A percentile compares a stretch with the other conserved stretches of the same genome.
These are phyloP conservation scores for Drosophila subobscura DNA, from an alignment of 1,140 invertebrate genomes.

Conservation along the genomic window DNA sequence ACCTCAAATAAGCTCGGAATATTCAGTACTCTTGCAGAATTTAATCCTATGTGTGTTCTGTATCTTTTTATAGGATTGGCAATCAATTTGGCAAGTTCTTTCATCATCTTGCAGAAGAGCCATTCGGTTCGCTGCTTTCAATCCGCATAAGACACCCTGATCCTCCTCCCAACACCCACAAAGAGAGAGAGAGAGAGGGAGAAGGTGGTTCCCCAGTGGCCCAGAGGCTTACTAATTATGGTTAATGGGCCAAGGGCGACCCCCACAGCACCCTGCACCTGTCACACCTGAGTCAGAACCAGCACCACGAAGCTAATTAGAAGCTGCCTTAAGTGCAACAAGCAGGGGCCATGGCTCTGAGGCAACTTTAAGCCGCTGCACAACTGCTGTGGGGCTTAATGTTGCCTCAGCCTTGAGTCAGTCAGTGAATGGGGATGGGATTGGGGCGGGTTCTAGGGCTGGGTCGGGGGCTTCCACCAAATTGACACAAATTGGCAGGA, in stretches of 20 bases:
- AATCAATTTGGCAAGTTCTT: too few relatives aligned
- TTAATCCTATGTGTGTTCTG: too few relatives aligned
- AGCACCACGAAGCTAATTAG: constrained; percentile 28
- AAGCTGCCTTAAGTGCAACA: constrained; percentile 4
- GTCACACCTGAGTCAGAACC: constrained; percentile 5
- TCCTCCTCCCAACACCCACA: too few relatives aligned
- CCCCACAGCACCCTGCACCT: constrained; percentile 6
- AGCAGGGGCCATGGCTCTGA: constrained; percentile 3
- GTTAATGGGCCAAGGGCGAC: constrained; percentile 37
- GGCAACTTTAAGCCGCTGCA: constrained; percentile 11
- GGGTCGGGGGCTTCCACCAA: constrained; percentile 19
- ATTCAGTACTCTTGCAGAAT: too few relatives aligned
- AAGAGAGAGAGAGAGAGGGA: too few relatives aligned
- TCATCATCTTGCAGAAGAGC: too few relatives aligned
- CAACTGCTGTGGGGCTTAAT: background rate
- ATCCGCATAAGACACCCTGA: too few relatives aligned
- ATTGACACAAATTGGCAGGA: constrained; percentile 73
- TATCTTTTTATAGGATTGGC: too few relatives aligned
- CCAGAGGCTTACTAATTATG: constrained; percentile 22
- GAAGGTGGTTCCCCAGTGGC: background rate
- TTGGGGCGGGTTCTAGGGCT: background rate
- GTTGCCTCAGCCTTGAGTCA: background rate
- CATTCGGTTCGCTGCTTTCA: too few relatives aligned
- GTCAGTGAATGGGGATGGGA: too few relatives aligned
- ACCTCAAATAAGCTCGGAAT: too few relatives aligned